Evolutionary conservation across 30 jellyfish, hydroid and myxozoan species (phyloP).

Genomic region (Aurelia aurita complex sp. Pacific): DNA sequence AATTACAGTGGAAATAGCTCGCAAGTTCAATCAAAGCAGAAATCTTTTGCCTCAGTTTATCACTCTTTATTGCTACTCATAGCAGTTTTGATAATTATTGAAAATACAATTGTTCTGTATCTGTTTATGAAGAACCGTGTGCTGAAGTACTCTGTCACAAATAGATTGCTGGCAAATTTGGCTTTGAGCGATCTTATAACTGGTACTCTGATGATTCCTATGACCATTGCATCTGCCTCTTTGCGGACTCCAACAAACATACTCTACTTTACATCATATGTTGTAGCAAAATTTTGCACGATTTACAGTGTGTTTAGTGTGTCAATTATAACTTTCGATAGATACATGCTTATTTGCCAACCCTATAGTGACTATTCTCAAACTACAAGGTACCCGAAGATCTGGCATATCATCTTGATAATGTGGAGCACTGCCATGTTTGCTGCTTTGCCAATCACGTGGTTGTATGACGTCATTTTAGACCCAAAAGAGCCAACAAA

Average conservation of each 20-base stretch:
- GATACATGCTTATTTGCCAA: slow-evolving; percentile 48
- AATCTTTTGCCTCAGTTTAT: slow-evolving; percentile 10
- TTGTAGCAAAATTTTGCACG: slow-evolving; percentile 45
- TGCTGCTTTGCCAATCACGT: slow-evolving; percentile 40
- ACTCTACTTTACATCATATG: slow-evolving; percentile 37
- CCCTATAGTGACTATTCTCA: slow-evolving; percentile 13
- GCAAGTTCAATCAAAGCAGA: background rate
- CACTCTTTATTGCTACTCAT: slow-evolving; percentile 38
- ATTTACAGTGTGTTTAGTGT: slow-evolving; percentile 30
- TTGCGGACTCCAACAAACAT: slow-evolving; percentile 7
- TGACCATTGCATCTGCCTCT: slow-evolving; percentile 47
- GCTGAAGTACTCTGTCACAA: slow-evolving; percentile 17
- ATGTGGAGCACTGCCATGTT: background rate
- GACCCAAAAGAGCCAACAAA: slow-evolving; percentile 4
- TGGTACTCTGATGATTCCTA: slow-evolving; percentile 24
- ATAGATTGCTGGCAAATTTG: slow-evolving; percentile 45
- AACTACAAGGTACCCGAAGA: background rate
- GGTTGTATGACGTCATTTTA: slow-evolving; percentile 35
- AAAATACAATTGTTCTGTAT: slow-evolving; percentile 13
- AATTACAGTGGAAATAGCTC: background rate
- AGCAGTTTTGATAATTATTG: slow-evolving; percentile 20
- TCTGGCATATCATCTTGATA: slow-evolving; percentile 4
- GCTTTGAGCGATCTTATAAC: slow-evolving; percentile 59
- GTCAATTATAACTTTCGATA: slow-evolving; percentile 11
- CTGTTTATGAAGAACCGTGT: slow-evolving; percentile 16